Base-by-base conservation (phyloP, 2,797 vertebrate species). In the Pachyuromys duprasi region DNA sequence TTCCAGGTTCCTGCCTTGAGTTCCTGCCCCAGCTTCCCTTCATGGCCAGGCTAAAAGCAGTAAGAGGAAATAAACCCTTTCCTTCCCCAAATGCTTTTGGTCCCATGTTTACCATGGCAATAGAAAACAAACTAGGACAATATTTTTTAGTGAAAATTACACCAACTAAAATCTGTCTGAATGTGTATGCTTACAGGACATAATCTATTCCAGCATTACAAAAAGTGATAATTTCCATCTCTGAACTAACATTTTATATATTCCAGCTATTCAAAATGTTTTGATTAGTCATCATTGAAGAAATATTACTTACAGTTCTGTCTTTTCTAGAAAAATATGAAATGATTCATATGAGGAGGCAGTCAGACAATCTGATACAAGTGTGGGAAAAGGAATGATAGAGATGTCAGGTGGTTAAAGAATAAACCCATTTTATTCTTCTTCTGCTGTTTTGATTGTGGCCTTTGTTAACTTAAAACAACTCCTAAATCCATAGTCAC, bases 271-370 rank as follows among this genome's bases (percentile, higher is more conserved):
- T 36, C 67, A 79, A 95, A 86, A 65, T 18, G 55, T 91, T 79
- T 91, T 86, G 15, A 76, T 55, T 53, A 57, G 28, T 36, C 28
- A 57, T 81, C 24, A 28, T 39, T 75, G 18, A 93, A n/a, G 74
- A 84, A 88, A 92, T 75, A 74, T 92, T 63, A 76, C 67, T 80
- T 76, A 49, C 53, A 53, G 95, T 91, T 65, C 11, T 94, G 36
- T 49, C 94, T 97, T 65, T 33, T 78, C 26, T 78, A 1, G 69
- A 84, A 86, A 89, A 8, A 89, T 42, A 53, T 92, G 79, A 95
- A 78, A 80, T 92, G 3, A 82, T 82, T 92, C 49, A 49, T 82
- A 86, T 70, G 26, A 89, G 96, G 53, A 94, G 9, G 26, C n/a
- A 12, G 69, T 80, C 79, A 49, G 49, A 49, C 53, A 55, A 45